These are phyloP conservation scores for Pyrrhia umbra DNA, from an alignment of 2,888 invertebrate species.

Conservation along the genomic window DNA sequence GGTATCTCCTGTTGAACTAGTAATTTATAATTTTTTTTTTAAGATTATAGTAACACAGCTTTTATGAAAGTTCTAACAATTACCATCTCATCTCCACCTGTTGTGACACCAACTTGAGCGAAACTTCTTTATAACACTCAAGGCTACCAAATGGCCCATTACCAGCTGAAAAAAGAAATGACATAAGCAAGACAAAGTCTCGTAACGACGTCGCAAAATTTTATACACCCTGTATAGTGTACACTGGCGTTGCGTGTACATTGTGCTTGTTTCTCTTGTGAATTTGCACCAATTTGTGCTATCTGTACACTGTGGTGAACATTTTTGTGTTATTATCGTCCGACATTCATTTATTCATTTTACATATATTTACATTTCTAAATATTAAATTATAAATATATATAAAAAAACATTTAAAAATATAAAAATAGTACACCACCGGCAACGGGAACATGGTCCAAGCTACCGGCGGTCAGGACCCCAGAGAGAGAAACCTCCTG, in stretches of 20 bases:
- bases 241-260: slow-evolving; percentile 29
- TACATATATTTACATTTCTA: too few species aligned
- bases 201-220: slow-evolving; percentile 55
- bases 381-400: too few species aligned
- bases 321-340: slow-evolving; percentile 33
- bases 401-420: too few species aligned
- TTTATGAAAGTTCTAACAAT: not conserved
- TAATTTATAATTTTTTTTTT: not conserved
- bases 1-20: too few species aligned
- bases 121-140: slow-evolving; percentile 17
- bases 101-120: not conserved
- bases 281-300: slow-evolving; percentile 48
- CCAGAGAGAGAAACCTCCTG: too few species aligned
- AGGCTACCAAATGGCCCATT: slow-evolving; percentile 29
- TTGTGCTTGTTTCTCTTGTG: slow-evolving; percentile 45
- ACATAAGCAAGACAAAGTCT: slow-evolving; percentile 27
- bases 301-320: slow-evolving; percentile 44
- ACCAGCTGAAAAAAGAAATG: slow-evolving; percentile 25
- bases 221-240: slow-evolving; percentile 31
- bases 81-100: not conserved
- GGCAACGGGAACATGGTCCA: too few species aligned
- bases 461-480: too few species aligned
- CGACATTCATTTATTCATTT: too few species aligned
- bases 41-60: not conserved
- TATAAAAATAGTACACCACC: too few species aligned